Conservation (phyloP, 2,797 vertebrate species). For the Pipistrellus pipistrellus region DNA sequence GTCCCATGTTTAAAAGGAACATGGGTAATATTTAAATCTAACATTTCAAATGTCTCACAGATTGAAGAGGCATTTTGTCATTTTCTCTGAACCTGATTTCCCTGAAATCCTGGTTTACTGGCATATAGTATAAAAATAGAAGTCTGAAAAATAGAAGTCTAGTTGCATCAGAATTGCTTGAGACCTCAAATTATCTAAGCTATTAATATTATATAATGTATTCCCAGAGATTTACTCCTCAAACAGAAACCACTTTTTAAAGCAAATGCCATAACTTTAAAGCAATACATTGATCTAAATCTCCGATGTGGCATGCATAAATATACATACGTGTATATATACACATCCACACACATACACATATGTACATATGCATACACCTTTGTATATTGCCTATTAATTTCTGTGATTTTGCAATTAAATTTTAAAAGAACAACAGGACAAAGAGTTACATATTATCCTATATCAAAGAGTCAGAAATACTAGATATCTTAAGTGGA, state of each 20-base stretch:
- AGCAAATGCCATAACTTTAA: conserved; percentile 51
- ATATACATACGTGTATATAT: not conserved
- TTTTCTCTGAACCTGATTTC: conserved; percentile 63
- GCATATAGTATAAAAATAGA: conserved; percentile 49
- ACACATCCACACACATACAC: not conserved
- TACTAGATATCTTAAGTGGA: not conserved
- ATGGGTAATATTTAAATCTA: not conserved
- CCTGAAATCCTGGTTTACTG: conserved; percentile 27
- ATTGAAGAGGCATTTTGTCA: conserved; percentile 30
- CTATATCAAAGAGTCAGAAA: not conserved
- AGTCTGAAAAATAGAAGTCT: conserved; percentile 17
- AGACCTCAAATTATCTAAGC: conserved; percentile 35
- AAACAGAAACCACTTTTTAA: conserved; percentile 38
- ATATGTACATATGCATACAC: not conserved
- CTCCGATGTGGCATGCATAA: not conserved
- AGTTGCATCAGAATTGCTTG: conserved; percentile 8
- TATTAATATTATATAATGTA: conserved; percentile 64
- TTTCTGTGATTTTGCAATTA: conserved; percentile 32
- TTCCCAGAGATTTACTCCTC: conserved; percentile 21
- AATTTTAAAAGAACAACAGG: not conserved
- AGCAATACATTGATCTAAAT: not conserved
- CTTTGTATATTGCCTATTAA: not conserved
- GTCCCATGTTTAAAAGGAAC: not conserved
- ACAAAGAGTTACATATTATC: not conserved
- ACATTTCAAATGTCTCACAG: conserved; percentile 1